Conservation (phyloP, 2,888 invertebrate species). For the Macaria liturata region DNA sequence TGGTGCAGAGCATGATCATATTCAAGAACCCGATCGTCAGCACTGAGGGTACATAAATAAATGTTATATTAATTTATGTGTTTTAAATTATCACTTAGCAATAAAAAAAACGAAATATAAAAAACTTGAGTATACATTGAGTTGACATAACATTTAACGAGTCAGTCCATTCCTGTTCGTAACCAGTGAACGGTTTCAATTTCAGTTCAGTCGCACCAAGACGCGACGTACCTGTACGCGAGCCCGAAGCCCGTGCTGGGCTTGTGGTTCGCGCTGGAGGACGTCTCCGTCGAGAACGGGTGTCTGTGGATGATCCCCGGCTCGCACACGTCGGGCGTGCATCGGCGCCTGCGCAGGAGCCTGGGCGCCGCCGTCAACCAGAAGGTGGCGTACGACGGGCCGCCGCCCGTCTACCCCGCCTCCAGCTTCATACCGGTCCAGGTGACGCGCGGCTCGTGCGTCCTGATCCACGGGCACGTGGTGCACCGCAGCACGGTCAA, state of each 20-base stretch:
- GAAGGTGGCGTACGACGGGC: background rate
- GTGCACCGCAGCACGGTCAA: too few species aligned
- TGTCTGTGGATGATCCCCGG: slow-evolving; percentile 96
- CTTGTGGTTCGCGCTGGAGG: slow-evolving; percentile 98
- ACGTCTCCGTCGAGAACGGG: slow-evolving; percentile 96
- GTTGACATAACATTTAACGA: background rate
- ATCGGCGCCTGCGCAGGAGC: slow-evolving; percentile 88
- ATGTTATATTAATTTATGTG: too few species aligned
- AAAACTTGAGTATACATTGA: background rate
- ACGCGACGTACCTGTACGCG: slow-evolving; percentile 93
- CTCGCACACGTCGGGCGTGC: slow-evolving; percentile 93
- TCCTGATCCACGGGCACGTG: too few species aligned
- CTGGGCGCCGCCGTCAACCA: slow-evolving; percentile 78
- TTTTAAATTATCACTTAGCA: background rate
- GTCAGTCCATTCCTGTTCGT: too few species aligned
- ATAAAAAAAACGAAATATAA: background rate
- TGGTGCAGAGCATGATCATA: slow-evolving; percentile 98
- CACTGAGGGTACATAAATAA: slow-evolving; percentile 74
- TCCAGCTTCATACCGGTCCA: background rate
- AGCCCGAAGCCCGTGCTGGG: slow-evolving; percentile 92
- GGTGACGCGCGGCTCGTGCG: background rate
- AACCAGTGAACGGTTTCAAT: too few species aligned
- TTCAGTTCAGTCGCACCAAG: slow-evolving; percentile 91
- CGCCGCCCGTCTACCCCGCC: background rate
- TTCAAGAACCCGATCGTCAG: slow-evolving; percentile 98